Evolutionary conservation across 2,113 vertebrate species (phyloP).

Genomic region (Anguilla japonica): DNA sequence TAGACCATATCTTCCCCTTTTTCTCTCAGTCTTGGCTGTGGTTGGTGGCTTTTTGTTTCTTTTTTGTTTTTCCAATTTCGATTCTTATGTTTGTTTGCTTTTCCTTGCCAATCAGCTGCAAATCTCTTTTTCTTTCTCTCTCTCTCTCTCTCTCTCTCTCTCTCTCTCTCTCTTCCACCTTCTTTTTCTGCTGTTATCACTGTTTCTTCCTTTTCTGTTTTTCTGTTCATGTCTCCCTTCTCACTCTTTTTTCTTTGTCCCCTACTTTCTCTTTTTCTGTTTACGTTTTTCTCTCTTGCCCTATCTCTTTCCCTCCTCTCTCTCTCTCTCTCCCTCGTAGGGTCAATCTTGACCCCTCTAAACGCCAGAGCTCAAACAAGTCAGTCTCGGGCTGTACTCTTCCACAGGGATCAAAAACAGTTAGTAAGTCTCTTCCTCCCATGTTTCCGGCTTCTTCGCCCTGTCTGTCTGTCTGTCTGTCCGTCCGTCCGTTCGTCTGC

Average conservation of each 20-base stretch:
- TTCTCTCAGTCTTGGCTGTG: constrained; percentile 57
- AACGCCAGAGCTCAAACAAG: constrained; percentile 95
- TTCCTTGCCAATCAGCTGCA: constrained; percentile 61
- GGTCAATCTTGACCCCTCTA: constrained; percentile 97
- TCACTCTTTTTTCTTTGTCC: constrained; percentile 41
- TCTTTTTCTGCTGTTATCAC: constrained; percentile 29
- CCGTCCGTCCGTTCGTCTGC: constrained; percentile 36
- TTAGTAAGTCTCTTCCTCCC: constrained; percentile 84
- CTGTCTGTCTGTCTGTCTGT: constrained; percentile 50
- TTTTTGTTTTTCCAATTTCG: constrained; percentile 45
- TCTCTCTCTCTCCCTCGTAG: constrained; percentile 64
- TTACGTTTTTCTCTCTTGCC: constrained; percentile 40
- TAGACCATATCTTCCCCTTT: constrained; percentile 23
- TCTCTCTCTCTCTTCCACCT: constrained; percentile 39
- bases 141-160: constrained; percentile 33
- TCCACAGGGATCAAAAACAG: constrained; percentile 94
- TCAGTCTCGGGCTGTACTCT: constrained; percentile 91
- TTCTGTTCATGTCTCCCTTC: constrained; percentile 42
- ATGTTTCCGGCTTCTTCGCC: constrained; percentile 57
- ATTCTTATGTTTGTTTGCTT: constrained; percentile 52
- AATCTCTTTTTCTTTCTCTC: constrained; percentile 42
- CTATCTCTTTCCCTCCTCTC: constrained; percentile 55
- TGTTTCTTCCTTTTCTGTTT: constrained; percentile 36
- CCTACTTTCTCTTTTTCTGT: constrained; percentile 38
- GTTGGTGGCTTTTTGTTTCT: constrained; percentile 63